A percentile compares a stretch with the other conserved stretches of the same genome.
phyloP scores from a whole-genome alignment of 1,140 invertebrate species.

The Pissodes strobi region DNA sequence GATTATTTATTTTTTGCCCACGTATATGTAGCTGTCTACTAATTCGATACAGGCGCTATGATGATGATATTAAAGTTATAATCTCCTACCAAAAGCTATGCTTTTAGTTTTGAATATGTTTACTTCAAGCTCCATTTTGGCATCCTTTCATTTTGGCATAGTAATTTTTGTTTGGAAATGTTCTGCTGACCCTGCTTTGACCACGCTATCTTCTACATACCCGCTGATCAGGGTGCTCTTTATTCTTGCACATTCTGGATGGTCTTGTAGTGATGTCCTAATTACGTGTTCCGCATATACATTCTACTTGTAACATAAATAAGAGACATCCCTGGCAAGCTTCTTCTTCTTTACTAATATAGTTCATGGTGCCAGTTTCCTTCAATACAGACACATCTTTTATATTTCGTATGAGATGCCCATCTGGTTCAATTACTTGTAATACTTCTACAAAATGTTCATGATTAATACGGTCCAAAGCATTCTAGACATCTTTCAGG shows the following conservation, averaged over 20 bases:
- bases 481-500: slow-evolving; percentile 22
- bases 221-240: slow-evolving; percentile 37
- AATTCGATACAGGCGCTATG: too few relatives aligned
- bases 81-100: too few relatives aligned
- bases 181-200: slow-evolving; percentile 33
- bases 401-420: slow-evolving; percentile 21
- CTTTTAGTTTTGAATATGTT: too few relatives aligned
- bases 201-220: slow-evolving; percentile 43
- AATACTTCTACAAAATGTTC: slow-evolving; percentile 25
- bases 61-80: too few relatives aligned
- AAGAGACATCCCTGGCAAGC: slow-evolving; percentile 49
- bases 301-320: slow-evolving; percentile 52
- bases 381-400: slow-evolving; percentile 21
- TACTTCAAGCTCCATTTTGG: too few relatives aligned
- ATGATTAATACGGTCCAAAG: slow-evolving; percentile 24
- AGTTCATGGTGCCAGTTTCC: slow-evolving; percentile 26
- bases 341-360: slow-evolving; percentile 37
- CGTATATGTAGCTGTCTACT: too few relatives aligned
- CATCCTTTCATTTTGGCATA: too few relatives aligned
- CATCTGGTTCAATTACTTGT: slow-evolving; percentile 21
- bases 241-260: slow-evolving; percentile 32
- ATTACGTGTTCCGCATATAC: slow-evolving; percentile 44
- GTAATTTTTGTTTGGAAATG: slow-evolving; percentile 29
- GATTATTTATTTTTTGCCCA: too few relatives aligned
- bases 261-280: slow-evolving; percentile 27